Evolutionary conservation across 2,888 invertebrate genomes (phyloP).

Genomic region (Acleris sparsana): DNA sequence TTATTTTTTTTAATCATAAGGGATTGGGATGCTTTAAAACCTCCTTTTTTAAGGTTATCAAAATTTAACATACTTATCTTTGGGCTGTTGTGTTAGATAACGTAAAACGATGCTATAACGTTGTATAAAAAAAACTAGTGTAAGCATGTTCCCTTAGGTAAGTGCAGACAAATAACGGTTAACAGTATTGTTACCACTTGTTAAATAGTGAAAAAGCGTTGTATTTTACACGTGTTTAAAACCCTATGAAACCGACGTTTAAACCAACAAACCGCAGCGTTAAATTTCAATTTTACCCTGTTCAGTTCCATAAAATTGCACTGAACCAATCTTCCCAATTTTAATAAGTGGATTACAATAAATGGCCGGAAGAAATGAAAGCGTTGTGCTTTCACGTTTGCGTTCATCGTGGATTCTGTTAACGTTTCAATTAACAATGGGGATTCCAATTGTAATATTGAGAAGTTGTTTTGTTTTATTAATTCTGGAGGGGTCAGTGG

Average conservation of each 20-base stretch:
- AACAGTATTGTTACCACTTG: too few species aligned
- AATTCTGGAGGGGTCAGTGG: too few species aligned
- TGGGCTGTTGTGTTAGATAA: neutral
- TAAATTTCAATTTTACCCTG: slow-evolving; percentile 1
- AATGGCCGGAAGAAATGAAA: neutral
- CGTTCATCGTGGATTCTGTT: neutral
- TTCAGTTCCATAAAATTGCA: slow-evolving; percentile 1
- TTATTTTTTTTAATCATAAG: too few species aligned
- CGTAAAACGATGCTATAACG: neutral
- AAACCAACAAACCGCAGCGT: neutral
- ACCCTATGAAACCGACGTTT: neutral
- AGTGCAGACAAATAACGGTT: too few species aligned
- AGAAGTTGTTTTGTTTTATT: neutral
- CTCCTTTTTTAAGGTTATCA: neutral
- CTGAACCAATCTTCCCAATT: slow-evolving; percentile 9
- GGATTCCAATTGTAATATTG: too few species aligned
- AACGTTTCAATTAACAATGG: neutral
- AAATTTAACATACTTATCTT: neutral
- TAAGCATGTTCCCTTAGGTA: too few species aligned
- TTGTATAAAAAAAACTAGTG: too few species aligned
- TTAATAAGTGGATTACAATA: slow-evolving; percentile 12
- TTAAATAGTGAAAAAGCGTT: neutral
- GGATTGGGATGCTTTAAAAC: neutral
- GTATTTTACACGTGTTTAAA: neutral
- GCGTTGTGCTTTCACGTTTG: neutral